Conservation (phyloP, 2,113 vertebrate genomes). For the Mus spicilegus region DNA sequence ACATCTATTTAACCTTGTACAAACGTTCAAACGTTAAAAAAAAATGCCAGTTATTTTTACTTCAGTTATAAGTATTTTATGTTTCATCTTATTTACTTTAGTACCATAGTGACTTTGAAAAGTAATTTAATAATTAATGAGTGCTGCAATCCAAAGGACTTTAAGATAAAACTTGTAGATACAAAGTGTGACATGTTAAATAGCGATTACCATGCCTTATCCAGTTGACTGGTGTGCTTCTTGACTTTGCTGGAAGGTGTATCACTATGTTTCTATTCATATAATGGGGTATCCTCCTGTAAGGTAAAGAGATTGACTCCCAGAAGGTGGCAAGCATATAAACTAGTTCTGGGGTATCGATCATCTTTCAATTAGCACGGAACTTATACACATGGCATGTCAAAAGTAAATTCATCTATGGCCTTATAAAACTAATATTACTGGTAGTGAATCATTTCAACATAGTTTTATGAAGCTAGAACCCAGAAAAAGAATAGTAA, state of each 20-base stretch:
- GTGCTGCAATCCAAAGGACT: background rate
- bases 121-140: background rate
- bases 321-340: background rate
- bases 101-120: constrained; percentile 40
- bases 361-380: background rate
- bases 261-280: background rate
- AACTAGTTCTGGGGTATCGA: background rate
- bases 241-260: background rate
- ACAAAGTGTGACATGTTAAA: background rate
- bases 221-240: background rate
- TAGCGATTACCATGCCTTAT: background rate
- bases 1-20: background rate
- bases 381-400: background rate
- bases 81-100: constrained; percentile 3
- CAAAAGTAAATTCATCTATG: background rate
- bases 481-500: constrained; percentile 15
- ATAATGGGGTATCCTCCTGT: background rate
- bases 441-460: background rate
- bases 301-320: background rate
- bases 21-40: background rate
- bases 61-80: constrained; percentile 8
- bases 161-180: background rate
- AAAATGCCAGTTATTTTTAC: background rate
- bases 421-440: background rate
- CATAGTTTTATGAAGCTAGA: background rate